A percentile compares a stretch with the other conserved stretches of the same genome.
phyloP scores from a whole-genome alignment of 1,140 invertebrate genomes.

The Trissolcus basalis region DNA sequence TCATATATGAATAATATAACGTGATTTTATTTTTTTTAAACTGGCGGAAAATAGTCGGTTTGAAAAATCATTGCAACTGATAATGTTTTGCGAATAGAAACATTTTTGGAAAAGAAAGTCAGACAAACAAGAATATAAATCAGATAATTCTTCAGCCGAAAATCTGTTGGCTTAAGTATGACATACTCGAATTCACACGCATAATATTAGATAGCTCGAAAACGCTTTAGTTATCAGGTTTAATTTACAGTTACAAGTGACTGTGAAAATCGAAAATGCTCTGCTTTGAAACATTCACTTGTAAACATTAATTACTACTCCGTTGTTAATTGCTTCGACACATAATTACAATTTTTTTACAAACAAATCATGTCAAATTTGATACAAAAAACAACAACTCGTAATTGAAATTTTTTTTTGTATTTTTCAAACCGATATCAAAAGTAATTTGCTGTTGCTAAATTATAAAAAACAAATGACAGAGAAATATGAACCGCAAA shows the following conservation, averaged over 20 bases:
- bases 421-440: too few species aligned
- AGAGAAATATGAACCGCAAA: too few species aligned
- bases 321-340: conserved; percentile 37
- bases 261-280: conserved; percentile 51
- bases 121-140: conserved; percentile 38
- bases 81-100: conserved; percentile 17
- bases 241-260: conserved; percentile 51
- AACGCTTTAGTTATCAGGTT: conserved; percentile 41
- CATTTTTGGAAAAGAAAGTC: conserved; percentile 35
- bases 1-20: too few species aligned
- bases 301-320: conserved; percentile 38
- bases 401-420: too few species aligned
- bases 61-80: neutral
- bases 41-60: too few species aligned
- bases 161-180: conserved; percentile 20
- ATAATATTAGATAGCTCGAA: conserved; percentile 35
- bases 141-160: conserved; percentile 28
- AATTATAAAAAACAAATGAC: too few species aligned
- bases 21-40: too few species aligned
- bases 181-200: conserved; percentile 3
- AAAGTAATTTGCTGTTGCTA: too few species aligned
- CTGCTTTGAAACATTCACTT: conserved; percentile 25
- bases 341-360: conserved; percentile 40
- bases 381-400: too few species aligned
- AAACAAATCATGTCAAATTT: conserved; percentile 26